Evolutionary conservation across 2,797 vertebrate genomes (phyloP), one percentile per base, ranked within the genome.

Genomic region (Gouania willdenowi): DNA sequence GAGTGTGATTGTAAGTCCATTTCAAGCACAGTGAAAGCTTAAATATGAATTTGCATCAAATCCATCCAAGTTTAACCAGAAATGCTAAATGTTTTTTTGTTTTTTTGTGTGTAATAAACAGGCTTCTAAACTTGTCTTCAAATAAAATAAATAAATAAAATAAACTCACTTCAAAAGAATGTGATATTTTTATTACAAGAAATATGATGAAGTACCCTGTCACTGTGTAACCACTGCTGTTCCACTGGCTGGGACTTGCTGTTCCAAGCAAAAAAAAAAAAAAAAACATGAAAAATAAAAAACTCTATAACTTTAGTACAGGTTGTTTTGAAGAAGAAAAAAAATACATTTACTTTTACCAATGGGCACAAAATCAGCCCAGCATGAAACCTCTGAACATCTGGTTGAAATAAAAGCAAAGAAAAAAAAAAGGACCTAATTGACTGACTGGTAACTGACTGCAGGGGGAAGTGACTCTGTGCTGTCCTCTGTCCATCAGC

Each of bases 371-470:
- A 46, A 56, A 60, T 33, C 39, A 25, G n/a, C 16, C 19, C 32
- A 18, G 43, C 17, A 47, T 38, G 19, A 59, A 52, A 41, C 14
- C 22, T 12, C 30, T 10, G n/a, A 18, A 26, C 26, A 41, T 26
- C 14, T 22, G 30, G 21, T 37, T 26, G 41, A 36, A 26, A 67
- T 56, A 41, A 75, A 62, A 56, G 38, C 34, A 34, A 34, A 11
- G 41, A 35, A 31, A 12, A 19, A 46, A 41, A n/a, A n/a, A 58
- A 78, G 47, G 54, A 71, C 67, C 83, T 88, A 83, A 89, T 84
- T 85, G 80, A 88, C 77, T 83, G 56, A 48, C 59, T 66, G 33
- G 47, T 85, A 87, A 89, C 83, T 86, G 77, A 82, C 56, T 77
- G 66, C 14, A 35, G 50, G 73, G 52, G 71, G 54, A 72, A 63